phyloP scores from a whole-genome alignment of 2,797 vertebrate species.

The Brachymystax lenok region DNA sequence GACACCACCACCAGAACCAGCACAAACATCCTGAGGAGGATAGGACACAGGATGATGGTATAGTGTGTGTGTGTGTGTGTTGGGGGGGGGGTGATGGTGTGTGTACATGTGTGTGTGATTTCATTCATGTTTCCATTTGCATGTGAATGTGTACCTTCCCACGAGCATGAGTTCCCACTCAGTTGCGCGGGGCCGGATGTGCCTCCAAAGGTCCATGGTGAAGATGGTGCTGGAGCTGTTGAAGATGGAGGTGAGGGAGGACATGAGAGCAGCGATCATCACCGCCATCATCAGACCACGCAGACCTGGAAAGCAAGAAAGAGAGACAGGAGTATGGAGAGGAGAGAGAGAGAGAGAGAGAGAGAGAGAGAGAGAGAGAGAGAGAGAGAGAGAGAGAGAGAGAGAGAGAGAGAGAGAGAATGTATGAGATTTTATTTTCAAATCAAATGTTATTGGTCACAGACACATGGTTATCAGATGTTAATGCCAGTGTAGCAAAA shows the following conservation, averaged over 20 bases:
- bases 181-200: slow-evolving; percentile 76
- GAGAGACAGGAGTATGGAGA: neutral
- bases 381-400: neutral
- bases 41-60: too few relatives aligned
- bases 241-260: slow-evolving; percentile 98
- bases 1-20: too few relatives aligned
- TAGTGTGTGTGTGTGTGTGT: too few relatives aligned
- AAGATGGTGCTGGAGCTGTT: slow-evolving; percentile 98
- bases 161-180: slow-evolving; percentile 98
- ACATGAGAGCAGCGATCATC: slow-evolving; percentile 98
- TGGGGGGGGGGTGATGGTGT: too few relatives aligned
- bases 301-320: slow-evolving; percentile 77
- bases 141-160: slow-evolving; percentile 79
- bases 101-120: too few relatives aligned
- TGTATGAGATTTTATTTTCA: too few relatives aligned
- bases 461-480: too few relatives aligned
- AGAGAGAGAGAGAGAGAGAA: neutral
- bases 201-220: slow-evolving; percentile 96
- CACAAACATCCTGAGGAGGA: too few relatives aligned
- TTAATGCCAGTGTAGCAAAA: too few relatives aligned
- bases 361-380: neutral
- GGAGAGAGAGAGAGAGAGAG: neutral
- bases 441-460: too few relatives aligned
- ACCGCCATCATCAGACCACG: slow-evolving; percentile 98
- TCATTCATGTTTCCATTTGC: neutral